phyloP scores from a whole-genome alignment of 92 coral and sea anemone species.

The Porites lobata region DNA sequence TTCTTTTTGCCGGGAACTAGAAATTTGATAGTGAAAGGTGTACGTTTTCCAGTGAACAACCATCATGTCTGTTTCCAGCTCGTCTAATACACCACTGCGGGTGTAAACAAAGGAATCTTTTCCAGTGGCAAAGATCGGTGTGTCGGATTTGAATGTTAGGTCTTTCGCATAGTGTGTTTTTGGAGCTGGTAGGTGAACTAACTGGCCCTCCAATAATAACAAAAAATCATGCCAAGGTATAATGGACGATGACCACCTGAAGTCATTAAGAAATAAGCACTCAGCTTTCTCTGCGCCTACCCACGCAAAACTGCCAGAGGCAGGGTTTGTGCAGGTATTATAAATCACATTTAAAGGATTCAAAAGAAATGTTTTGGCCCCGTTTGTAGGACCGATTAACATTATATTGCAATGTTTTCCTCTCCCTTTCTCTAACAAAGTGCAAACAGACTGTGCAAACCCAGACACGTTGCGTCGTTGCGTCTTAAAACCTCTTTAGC shows the following conservation, averaged over 20 bases:
- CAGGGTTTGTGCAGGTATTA: conserved; percentile 29
- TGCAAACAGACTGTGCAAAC: conserved; percentile 10
- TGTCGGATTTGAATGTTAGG: conserved; percentile 43
- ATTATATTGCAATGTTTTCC: conserved; percentile 63
- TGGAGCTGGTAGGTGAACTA: conserved; percentile 51
- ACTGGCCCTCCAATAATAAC: too few species aligned
- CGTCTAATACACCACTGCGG: conserved; percentile 40
- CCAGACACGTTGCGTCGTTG: conserved; percentile 31
- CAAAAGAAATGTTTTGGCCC: conserved; percentile 60
- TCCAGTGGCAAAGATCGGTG: conserved; percentile 68
- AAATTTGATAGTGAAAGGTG: conserved; percentile 32
- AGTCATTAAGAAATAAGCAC: too few species aligned
- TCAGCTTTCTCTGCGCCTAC: too few species aligned
- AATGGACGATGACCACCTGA: too few species aligned
- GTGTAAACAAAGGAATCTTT: conserved; percentile 45
- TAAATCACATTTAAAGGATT: conserved; percentile 50
- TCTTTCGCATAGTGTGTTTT: conserved; percentile 68
- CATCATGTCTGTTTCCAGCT: conserved; percentile 73
- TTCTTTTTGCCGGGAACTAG: conserved; percentile 41
- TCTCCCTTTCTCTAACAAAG: conserved; percentile 46
- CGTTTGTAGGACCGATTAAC: conserved; percentile 70
- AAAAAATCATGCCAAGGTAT: too few species aligned
- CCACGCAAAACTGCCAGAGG: too few species aligned
- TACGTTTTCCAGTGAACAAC: conserved; percentile 47
- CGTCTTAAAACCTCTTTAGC: conserved; percentile 52